Evolutionary conservation across 64 coral and sea anemone genomes (phyloP), one percentile per base, ranked within the genome.

Genomic region (Acropora yongei): DNA sequence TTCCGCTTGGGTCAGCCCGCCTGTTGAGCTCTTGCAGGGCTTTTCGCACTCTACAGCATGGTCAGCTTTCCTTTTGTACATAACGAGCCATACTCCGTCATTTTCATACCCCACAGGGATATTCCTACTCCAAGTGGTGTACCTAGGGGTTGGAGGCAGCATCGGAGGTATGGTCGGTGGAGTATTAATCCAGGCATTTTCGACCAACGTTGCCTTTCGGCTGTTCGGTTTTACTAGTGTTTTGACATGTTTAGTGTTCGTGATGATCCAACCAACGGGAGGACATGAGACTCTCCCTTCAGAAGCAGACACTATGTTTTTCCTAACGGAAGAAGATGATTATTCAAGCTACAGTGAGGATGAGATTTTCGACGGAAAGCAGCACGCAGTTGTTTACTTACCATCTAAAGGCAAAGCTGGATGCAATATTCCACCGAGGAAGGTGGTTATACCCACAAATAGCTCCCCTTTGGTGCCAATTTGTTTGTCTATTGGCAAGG

Each of bases 51-150:
- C 95, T 18, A 91, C 78, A 1, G 92, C 95, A 0, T 97, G 95
- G 95, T 97, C 92, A 46, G 95, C 95, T 12, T 97, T 94, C 77
- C 87, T 97, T 42, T 93, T 97, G 80, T 97, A 97, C 85, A 88
- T 97, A 58, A 97, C 91, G 6, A 97, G 88, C 72, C 94, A 97
- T 78, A 97, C 95, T 10, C 92, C 92, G 13, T 91, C 71, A 85
- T 97, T 92, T 7, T 91, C 95, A 20, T 97, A 90, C 13, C 95
- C 95, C 10, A 89, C 91, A n/a, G 95, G 95, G 10, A 57, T 97
- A 67, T 97, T 97, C 58, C 74, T 97, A 3, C 72, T 97, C 6
- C 95, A 97, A 55, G 95, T 77, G 18, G 43, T 97, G n/a, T 97
- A 97, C 78, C 60, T 97, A 3, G 95, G 95, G 8, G 84, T 97